phyloP scores from a whole-genome alignment of 2,113 vertebrate genomes.

The Grantiella picta region DNA sequence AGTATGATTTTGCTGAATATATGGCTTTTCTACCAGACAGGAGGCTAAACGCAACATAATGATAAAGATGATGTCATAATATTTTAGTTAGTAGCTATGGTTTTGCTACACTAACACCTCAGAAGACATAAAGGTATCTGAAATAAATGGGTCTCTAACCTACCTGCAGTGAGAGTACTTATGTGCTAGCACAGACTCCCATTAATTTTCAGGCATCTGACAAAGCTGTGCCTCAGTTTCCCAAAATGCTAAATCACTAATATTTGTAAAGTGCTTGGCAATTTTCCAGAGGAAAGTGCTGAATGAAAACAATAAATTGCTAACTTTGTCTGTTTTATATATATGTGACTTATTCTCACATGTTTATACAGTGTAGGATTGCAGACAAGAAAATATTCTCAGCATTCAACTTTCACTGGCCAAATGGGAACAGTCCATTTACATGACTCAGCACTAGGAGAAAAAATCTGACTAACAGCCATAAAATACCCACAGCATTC shows the following conservation, averaged over 20 bases:
- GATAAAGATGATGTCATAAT: neutral
- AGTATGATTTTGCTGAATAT: neutral
- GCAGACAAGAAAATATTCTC: neutral
- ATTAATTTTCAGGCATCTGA: neutral
- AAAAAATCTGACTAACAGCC: neutral
- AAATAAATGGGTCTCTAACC: neutral
- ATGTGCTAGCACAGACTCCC: neutral
- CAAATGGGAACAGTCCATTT: neutral
- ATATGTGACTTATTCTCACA: neutral
- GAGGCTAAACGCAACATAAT: neutral
- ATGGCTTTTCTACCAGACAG: neutral
- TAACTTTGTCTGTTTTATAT: neutral
- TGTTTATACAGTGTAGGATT: neutral
- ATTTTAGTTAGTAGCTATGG: neutral
- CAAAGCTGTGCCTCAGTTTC: neutral
- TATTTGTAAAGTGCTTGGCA: neutral
- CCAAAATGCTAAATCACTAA: neutral
- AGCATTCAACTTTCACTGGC: neutral
- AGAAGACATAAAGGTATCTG: neutral
- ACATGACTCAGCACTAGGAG: neutral
- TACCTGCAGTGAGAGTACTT: neutral
- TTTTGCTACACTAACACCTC: neutral
- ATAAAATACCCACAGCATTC: neutral
- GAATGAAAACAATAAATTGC: neutral
- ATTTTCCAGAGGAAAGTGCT: neutral